Percentiles rank a stretch among this genome's conserved stretches.
phyloP scores from a whole-genome alignment of 2,888 invertebrate species.

The Eustalomyia histrio region DNA sequence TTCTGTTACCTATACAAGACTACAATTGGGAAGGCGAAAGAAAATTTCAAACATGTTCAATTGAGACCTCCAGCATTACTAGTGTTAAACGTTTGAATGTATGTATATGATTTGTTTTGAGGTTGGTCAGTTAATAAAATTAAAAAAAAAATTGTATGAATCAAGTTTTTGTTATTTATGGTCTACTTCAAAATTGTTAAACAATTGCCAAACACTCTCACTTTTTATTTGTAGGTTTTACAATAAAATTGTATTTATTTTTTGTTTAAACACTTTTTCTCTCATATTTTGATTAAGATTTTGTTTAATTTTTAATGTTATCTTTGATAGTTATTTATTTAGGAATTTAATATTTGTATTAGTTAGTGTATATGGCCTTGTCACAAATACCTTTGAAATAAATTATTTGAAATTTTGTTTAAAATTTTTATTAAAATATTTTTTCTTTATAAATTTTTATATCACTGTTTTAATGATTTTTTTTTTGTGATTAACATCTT shows the following conservation, averaged over 20 bases:
- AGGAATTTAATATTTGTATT: neutral
- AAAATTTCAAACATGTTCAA: too few species aligned
- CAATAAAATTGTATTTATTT: slow-evolving; percentile 32
- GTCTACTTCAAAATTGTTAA: slow-evolving; percentile 55
- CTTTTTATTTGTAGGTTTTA: slow-evolving; percentile 46
- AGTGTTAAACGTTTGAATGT: slow-evolving; percentile 49
- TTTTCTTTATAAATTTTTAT: neutral
- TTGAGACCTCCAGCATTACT: neutral
- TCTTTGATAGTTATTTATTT: slow-evolving; percentile 1
- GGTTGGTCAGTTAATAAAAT: slow-evolving; percentile 59
- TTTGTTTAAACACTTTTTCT: slow-evolving; percentile 7
- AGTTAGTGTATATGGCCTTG: slow-evolving; percentile 33
- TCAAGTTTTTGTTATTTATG: slow-evolving; percentile 46
- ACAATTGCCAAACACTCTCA: slow-evolving; percentile 65
- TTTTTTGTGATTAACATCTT: slow-evolving; percentile 3
- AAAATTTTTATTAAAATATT: slow-evolving; percentile 7
- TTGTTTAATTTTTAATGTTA: slow-evolving; percentile 15
- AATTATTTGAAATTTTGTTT: neutral
- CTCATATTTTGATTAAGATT: slow-evolving; percentile 11
- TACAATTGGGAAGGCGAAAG: too few species aligned
- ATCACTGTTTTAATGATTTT: neutral
- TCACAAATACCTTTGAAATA: slow-evolving; percentile 21
- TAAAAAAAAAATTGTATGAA: slow-evolving; percentile 30
- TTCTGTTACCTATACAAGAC: too few species aligned
- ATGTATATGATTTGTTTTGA: slow-evolving; percentile 39